Base-by-base conservation (phyloP, 2,888 invertebrate genomes). In the Drosophila limbata region DNA sequence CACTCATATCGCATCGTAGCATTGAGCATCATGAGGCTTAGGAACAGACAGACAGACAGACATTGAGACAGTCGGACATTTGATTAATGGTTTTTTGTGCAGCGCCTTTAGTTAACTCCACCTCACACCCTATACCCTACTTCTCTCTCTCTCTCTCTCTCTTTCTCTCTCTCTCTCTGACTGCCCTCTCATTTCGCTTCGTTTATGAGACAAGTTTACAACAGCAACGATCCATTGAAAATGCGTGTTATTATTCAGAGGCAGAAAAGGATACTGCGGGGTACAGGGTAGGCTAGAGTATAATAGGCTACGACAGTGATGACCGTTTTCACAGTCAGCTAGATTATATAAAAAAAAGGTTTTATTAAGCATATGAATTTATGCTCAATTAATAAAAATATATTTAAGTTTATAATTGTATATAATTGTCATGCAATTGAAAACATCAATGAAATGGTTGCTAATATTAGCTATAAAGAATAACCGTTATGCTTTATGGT, bases 21-120 rank as follows among this genome's bases (percentile, higher is more conserved):
- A 55, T 35, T 13, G 40, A 44, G 44, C 66, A 50, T 35, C 56
- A 56, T 45, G 47, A 52, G 61, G 52, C 45, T 52, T 61, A 47
- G 60, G 33, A 21, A 47, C 37, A 42, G 64, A n/a, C n/a, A 21
- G 25, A 25, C 25, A 5, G 25, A 25, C 25, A 6, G 25, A 65
- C 64, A 65, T 9, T 44, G 19, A 56, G 39, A 51, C n/a, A 59
- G 51, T 28, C 65, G 55, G 66, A 64, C 83, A 86, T 84, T 86
- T 84, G 84, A 84, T 84, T 86, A 84, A 84, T 84, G 87, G 81
- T 84, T 72, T 74, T 86, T 72, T 70, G 64, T 80, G 78, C 70
- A 70, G 51, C 62, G 50, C 50, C 50, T 50, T 50, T 50, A 50
- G 50, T 50, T 50, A 51, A 57, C 48, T 63, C 45, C 21, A 4